Percentiles rank a stretch among this genome's conserved stretches.
phyloP scores from a whole-genome alignment of 2,797 vertebrate species.

The Cuniculus paca region DNA sequence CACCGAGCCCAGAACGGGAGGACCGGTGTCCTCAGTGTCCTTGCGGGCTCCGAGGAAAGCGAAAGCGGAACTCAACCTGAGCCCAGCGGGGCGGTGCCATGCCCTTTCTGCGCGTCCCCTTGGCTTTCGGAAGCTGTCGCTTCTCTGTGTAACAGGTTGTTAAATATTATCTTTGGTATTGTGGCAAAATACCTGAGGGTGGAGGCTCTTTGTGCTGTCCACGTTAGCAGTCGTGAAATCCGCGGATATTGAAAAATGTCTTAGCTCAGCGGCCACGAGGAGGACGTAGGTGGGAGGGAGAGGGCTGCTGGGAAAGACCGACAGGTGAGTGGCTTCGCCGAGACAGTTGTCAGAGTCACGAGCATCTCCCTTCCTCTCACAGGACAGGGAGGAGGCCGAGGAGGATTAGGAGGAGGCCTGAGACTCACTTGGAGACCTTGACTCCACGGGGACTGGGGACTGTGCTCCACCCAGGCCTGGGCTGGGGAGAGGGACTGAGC shows the following conservation, averaged over 20 bases:
- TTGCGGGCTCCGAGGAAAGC: no score
- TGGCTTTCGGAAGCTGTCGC: not conserved
- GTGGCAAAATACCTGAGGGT: constrained; percentile 51
- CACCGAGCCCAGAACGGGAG: not conserved
- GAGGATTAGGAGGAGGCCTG: fast-evolving
- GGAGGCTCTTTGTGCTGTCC: constrained; percentile 52
- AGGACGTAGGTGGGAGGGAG: not conserved
- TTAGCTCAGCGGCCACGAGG: not conserved
- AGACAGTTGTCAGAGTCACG: not conserved
- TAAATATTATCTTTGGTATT: constrained; percentile 63
- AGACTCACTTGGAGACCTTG: constrained; percentile 55
- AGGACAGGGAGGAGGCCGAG: not conserved
- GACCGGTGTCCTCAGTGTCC: not conserved
- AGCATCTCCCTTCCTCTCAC: not conserved
- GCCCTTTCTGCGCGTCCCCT: not conserved
- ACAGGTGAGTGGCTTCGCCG: not conserved
- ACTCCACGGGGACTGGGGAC: not conserved
- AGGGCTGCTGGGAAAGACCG: not conserved
- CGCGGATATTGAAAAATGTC: constrained; percentile 31
- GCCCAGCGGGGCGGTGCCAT: not conserved
- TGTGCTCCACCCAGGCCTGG: not conserved
- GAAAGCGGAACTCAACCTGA: no score
- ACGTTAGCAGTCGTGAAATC: constrained; percentile 55
- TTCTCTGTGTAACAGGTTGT: constrained; percentile 47
- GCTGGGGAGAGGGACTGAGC: not conserved